phyloP scores from a whole-genome alignment of 1,140 invertebrate genomes.

The Pollicipes pollicipes region DNA sequence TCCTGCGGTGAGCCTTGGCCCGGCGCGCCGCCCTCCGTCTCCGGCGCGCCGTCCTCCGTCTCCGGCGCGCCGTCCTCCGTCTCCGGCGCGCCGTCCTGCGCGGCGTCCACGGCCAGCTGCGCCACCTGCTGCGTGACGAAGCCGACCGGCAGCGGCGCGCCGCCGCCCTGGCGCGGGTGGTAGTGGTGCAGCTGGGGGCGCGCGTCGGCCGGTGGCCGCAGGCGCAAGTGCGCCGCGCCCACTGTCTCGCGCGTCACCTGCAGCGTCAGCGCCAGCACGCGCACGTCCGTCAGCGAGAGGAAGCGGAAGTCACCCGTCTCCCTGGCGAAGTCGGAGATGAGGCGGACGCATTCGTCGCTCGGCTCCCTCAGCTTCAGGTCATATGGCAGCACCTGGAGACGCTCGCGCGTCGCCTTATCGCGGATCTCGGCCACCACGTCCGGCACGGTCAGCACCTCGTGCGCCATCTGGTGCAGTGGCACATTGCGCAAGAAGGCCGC shows the following conservation, averaged over 20 bases:
- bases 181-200: conserved; percentile 24
- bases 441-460: conserved; percentile 65
- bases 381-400: conserved; percentile 73
- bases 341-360: neutral
- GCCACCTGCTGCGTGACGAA: neutral
- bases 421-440: conserved; percentile 81
- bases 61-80: neutral
- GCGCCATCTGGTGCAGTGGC: conserved; percentile 50
- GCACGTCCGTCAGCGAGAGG: conserved; percentile 80
- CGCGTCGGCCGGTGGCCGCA: conserved; percentile 41
- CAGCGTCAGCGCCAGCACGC: conserved; percentile 82
- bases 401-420: conserved; percentile 61
- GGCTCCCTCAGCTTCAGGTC: conserved; percentile 64
- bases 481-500: conserved; percentile 15
- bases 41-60: neutral
- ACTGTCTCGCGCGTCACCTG: conserved; percentile 70
- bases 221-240: conserved; percentile 55
- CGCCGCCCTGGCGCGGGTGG: neutral
- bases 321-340: conserved; percentile 76
- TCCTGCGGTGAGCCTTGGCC: neutral
- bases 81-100: neutral
- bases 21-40: neutral
- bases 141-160: neutral
- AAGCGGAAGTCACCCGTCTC: conserved; percentile 89
- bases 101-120: neutral